Base-by-base conservation (phyloP, 92 coral and sea anemone species). In the Chrysogorgia sp. region DNA sequence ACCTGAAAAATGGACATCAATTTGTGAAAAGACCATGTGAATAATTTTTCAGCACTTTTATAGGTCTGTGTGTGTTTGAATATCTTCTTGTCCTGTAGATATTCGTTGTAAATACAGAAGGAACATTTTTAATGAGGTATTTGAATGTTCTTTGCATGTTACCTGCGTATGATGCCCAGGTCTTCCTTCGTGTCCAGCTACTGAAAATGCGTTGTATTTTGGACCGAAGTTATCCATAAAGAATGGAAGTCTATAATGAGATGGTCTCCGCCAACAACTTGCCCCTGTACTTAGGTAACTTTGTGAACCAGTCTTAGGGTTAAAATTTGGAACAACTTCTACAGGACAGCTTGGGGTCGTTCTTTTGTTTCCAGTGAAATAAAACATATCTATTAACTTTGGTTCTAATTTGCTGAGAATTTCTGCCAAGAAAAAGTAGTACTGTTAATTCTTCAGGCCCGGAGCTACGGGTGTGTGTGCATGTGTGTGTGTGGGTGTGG, bases 141-240 rank as follows among this genome's bases (percentile, higher is more conserved):
- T 20, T 24, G 21, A 58, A 20, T 10, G 32, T 24, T n/a, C 6
- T 15, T 25, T 12, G 14, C 5, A 13, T 28, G 13, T 47, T 82
- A 94, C 98, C 96, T 94, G 98, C 15, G 98, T 94, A 67, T 94
- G 98, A 81, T 94, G 98, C 28, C 98, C 98, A 55, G 98, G 98
- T 71, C 97, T 92, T 7, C 96, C 98, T 50, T 94, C 98, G 75
- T 94, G 98, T 40, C 96, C 98, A 31, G 89, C 98, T 72, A 94
- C 98, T 14, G 98, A 94, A 62, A 79, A 88, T 19, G 98, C 98
- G 72, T 91, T 94, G 80, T 94, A 94, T 81, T 76, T 89, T 8
- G 98, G 98, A 12, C 98, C 98, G 71, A 89, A 77, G 75, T 94
- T 86, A 62, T 94, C 92, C 74, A 94, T 76, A 33, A 78, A 94